phyloP scores from a whole-genome alignment of 2,888 invertebrate species.

The Luffia ferchaultella region DNA sequence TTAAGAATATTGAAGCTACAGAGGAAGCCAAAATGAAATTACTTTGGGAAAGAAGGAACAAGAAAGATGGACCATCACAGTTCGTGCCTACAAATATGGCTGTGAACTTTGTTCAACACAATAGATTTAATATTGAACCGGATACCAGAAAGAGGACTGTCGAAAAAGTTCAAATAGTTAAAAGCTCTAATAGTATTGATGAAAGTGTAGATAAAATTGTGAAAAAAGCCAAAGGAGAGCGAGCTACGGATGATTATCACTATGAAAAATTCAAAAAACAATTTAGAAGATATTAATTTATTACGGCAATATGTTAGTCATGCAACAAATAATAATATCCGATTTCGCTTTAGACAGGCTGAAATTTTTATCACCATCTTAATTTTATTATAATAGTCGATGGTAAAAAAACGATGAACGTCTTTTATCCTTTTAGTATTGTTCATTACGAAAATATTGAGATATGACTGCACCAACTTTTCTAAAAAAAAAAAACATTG shows the following conservation, averaged over 20 bases:
- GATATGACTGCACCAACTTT: too few species aligned
- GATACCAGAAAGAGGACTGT: slow-evolving; percentile 68
- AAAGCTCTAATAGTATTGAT: slow-evolving; percentile 45
- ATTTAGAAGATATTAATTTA: slow-evolving; percentile 84
- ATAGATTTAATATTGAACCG: slow-evolving; percentile 92
- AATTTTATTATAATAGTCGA: too few species aligned
- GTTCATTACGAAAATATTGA: too few species aligned
- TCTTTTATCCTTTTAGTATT: too few species aligned
- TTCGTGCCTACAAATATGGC: slow-evolving; percentile 99
- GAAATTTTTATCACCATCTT: too few species aligned
- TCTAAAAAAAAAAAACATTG: too few species aligned
- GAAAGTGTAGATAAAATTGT: slow-evolving; percentile 62
- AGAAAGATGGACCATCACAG: slow-evolving; percentile 91
- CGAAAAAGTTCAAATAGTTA: slow-evolving; percentile 54
- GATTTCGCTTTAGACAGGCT: too few species aligned
- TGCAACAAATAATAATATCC: too few species aligned
- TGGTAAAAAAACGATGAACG: too few species aligned
- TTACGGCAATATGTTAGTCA: too few species aligned
- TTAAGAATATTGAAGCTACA: slow-evolving; percentile 98
- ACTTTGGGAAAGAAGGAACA: slow-evolving; percentile 87
- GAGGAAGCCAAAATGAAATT: slow-evolving; percentile 97
- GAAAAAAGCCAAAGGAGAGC: slow-evolving; percentile 78
- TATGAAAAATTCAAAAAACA: slow-evolving; percentile 97
- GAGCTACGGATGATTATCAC: slow-evolving; percentile 97
- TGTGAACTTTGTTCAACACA: slow-evolving; percentile 97